Evolutionary conservation across 2,113 vertebrate species (phyloP).

Genomic region (Suricata suricatta): DNA sequence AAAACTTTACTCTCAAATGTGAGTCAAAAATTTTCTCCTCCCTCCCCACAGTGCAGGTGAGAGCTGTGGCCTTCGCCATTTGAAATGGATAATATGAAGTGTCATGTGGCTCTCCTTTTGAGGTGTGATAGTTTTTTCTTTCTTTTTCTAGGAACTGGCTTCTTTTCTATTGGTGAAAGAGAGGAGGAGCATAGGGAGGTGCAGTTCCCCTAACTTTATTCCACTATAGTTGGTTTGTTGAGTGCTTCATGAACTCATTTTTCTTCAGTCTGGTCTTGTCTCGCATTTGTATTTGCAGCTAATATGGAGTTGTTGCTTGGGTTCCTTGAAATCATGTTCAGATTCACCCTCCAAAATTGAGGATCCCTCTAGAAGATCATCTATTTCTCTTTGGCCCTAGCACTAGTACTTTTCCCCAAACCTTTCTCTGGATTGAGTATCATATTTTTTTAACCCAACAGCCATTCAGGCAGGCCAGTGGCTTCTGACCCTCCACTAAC

Average conservation of each 20-base stretch:
- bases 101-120: background rate
- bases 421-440: background rate
- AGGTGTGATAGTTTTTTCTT: background rate
- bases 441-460: background rate
- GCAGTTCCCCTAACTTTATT: background rate
- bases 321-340: background rate
- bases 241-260: background rate
- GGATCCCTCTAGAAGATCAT: background rate
- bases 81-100: background rate
- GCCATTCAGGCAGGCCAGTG: background rate
- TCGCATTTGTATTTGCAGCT: background rate
- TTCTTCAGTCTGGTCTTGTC: background rate
- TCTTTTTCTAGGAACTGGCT: background rate
- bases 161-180: background rate
- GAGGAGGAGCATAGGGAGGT: background rate
- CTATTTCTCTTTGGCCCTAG: background rate
- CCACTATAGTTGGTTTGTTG: background rate
- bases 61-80: background rate
- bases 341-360: background rate
- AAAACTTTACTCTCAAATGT: background rate
- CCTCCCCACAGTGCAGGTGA: background rate
- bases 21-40: background rate
- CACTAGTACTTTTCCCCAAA: background rate
- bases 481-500: background rate
- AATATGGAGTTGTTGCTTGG: background rate